phyloP scores from a whole-genome alignment of 1,140 invertebrate genomes.

The Wasmannia auropunctata region DNA sequence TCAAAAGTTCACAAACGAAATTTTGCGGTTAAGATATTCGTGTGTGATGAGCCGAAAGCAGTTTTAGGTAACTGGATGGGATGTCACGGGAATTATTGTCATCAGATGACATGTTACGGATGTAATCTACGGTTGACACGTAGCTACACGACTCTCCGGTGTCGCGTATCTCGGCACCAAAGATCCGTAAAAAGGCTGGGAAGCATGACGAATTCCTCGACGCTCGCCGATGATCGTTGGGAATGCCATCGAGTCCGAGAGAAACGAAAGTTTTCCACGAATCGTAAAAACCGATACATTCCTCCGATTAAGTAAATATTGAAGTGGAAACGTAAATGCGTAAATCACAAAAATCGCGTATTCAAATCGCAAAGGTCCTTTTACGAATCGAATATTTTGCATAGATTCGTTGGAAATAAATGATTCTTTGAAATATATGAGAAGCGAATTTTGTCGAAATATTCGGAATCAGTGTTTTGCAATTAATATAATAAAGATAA shows the following conservation, averaged over 20 bases:
- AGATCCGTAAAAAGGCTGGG: conserved; percentile 59
- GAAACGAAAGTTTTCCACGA: conserved; percentile 62
- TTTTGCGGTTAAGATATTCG: background rate
- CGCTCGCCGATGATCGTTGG: conserved; percentile 11
- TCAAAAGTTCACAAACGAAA: background rate
- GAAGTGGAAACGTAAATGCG: background rate
- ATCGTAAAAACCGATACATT: background rate
- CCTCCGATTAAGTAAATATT: conserved; percentile 18
- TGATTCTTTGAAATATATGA: background rate
- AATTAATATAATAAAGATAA: background rate
- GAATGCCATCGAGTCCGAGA: conserved; percentile 42
- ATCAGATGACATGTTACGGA: background rate
- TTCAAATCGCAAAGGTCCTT: background rate
- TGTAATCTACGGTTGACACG: background rate
- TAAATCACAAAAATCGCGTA: background rate
- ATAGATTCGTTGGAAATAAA: background rate
- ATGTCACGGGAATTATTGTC: background rate
- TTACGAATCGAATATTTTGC: background rate
- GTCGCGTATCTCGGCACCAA: background rate
- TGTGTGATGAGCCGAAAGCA: background rate
- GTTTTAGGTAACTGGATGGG: background rate
- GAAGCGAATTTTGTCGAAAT: background rate
- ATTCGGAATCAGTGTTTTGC: conserved; percentile 5
- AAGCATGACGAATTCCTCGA: conserved; percentile 63
- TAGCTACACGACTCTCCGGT: background rate